Evolutionary conservation across 2,797 vertebrate genomes (phyloP), one percentile per base, ranked within the genome.

Genomic region (Crenuchus spilurus): DNA sequence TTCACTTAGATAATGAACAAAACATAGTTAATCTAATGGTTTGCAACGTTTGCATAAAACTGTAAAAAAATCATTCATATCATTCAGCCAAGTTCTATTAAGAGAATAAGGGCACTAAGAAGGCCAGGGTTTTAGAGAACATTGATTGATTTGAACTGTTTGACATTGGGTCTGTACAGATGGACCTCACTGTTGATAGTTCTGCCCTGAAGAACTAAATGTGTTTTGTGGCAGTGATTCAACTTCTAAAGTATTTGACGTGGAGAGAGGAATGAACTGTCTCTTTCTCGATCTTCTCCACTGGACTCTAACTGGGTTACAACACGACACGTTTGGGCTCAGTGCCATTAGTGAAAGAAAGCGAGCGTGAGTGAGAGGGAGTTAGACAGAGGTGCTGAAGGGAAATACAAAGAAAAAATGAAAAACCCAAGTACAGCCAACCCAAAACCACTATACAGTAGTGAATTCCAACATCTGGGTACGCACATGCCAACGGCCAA

Each of bases 241-340:
- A 92, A 92, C 82, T 80, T 82, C 85, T 85, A 80, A 91, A 89
- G 87, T 91, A 90, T 92, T 90, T 89, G 85, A 87, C 58, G 82
- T 30, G 83, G 84, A 85, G 44, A 52, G 68, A 66, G 67, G 67
- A 57, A 6, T 35, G 16, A 54, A 76, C 51, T 42, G 39, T 30
- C 61, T 58, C 52, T 20, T 58, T 41, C 35, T 51, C 26, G 2
- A 4, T 22, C 64, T 24, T 24, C 42, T 60, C 6, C 16, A 9
- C 28, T 41, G 28, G 44, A 39, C 22, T 63, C 39, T 14, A 28
- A n/a, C 22, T n/a, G 35, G 24, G 22, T 13, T 63, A 28, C 37
- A 28, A 28, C 20, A 41, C 37, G 22, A 41, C 60, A 18, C 41
- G 13, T 8, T 13, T n/a, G 33, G 74, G 58, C 41, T 64, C 18